Percentiles rank a stretch among this genome's conserved stretches.
Conservation (phyloP, 2,888 invertebrate genomes). For the Cryptus viduatorius region DNA sequence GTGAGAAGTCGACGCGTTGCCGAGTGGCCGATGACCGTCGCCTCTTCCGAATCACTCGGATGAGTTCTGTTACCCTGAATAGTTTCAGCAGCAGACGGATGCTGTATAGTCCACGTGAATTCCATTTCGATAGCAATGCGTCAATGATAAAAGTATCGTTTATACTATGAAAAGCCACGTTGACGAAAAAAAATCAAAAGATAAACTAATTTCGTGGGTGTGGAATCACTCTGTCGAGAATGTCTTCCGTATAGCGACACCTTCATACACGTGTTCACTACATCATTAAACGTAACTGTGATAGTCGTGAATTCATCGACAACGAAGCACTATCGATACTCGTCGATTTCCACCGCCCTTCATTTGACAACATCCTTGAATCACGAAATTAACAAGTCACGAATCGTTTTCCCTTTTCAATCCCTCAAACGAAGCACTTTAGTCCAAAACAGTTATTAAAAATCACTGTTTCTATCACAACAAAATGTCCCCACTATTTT, state of each 20-base stretch:
- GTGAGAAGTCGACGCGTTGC: slow-evolving; percentile 75
- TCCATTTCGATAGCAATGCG: slow-evolving; percentile 73
- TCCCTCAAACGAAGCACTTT: background rate
- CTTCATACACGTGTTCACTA: slow-evolving; percentile 63
- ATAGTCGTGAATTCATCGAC: slow-evolving; percentile 57
- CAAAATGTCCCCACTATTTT: background rate
- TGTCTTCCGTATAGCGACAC: slow-evolving; percentile 48
- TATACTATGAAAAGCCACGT: background rate
- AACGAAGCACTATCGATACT: slow-evolving; percentile 39
- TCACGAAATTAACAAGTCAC: slow-evolving; percentile 2
- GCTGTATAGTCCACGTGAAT: slow-evolving; percentile 79
- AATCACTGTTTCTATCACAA: background rate
- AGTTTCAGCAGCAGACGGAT: slow-evolving; percentile 74
- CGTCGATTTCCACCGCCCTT: slow-evolving; percentile 52
- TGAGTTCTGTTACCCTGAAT: slow-evolving; percentile 72
- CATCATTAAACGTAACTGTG: slow-evolving; percentile 58
- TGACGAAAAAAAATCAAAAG: slow-evolving; percentile 10
- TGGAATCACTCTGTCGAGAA: slow-evolving; percentile 39
- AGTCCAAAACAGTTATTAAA: background rate
- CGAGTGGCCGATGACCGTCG: slow-evolving; percentile 72
- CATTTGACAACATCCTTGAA: slow-evolving; percentile 59
- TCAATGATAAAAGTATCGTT: background rate
- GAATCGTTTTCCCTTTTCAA: background rate
- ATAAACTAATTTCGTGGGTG: background rate
- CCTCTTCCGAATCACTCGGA: slow-evolving; percentile 73